Evolutionary conservation across 1,140 invertebrate genomes (phyloP).

Genomic region (Ceratina japonica): DNA sequence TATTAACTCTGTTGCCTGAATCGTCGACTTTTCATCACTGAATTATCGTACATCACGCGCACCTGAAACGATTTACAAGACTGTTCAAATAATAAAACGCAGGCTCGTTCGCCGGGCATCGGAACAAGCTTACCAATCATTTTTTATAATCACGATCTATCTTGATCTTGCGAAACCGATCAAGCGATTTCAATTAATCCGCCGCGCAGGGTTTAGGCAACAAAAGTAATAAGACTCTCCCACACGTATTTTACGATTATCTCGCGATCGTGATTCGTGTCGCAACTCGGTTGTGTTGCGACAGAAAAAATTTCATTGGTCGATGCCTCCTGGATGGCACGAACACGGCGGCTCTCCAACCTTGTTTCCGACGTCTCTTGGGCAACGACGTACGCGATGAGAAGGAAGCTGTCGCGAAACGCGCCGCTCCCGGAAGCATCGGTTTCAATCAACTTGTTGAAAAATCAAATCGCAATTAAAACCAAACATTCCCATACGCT

Average conservation of each 20-base stretch:
- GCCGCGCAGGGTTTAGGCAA: conserved; percentile 8
- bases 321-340: background rate
- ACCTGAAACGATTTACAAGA: too few species aligned
- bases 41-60: too few species aligned
- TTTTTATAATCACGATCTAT: background rate
- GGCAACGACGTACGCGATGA: conserved; percentile 24
- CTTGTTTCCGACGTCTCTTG: conserved; percentile 27
- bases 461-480: too few species aligned
- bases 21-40: too few species aligned
- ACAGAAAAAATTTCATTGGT: conserved; percentile 34
- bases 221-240: conserved; percentile 14
- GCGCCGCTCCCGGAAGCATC: background rate
- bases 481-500: too few species aligned
- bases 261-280: conserved; percentile 20
- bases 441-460: background rate
- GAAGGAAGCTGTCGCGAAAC: conserved; percentile 25
- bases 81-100: too few species aligned
- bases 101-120: too few species aligned
- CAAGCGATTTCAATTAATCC: background rate
- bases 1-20: too few species aligned
- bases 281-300: background rate
- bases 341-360: conserved; percentile 16
- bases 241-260: conserved; percentile 11
- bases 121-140: too few species aligned
- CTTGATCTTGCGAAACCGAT: conserved; percentile 9